These are phyloP conservation scores for Laticauda laticaudata DNA, from an alignment of 2,113 vertebrate genomes.

Conservation along the genomic window DNA sequence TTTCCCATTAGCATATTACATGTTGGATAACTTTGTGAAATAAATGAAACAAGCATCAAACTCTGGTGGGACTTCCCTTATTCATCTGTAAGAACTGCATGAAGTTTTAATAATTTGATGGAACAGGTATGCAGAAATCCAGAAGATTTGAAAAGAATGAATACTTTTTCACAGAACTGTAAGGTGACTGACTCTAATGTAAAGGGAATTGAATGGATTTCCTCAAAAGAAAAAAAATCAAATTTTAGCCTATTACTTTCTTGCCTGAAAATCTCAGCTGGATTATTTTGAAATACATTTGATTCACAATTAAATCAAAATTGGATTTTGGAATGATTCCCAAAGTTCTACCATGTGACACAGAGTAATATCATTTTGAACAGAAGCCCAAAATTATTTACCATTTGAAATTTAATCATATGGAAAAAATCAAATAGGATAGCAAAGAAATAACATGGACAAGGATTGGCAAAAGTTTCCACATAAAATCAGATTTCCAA, in stretches of 20 bases:
- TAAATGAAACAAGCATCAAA: not conserved
- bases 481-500: not conserved
- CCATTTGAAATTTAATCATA: not conserved
- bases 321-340: not conserved
- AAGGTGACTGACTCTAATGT: not conserved
- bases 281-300: not conserved
- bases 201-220: not conserved
- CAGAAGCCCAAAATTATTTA: not conserved
- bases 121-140: not conserved
- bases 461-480: not conserved
- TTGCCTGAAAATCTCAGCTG: not conserved
- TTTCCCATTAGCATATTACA: not conserved
- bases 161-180: not conserved
- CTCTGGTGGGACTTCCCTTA: not conserved
- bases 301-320: not conserved
- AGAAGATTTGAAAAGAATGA: not conserved
- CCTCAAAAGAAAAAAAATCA: not conserved
- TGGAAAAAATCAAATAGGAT: not conserved
- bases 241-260: not conserved
- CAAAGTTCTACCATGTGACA: not conserved
- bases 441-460: not conserved
- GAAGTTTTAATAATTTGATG: not conserved
- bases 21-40: not conserved
- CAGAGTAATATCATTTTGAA: not conserved
- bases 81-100: not conserved